These are phyloP conservation scores for Chelonus insularis DNA, from an alignment of 1,140 invertebrate genomes.

Conservation along the genomic window DNA sequence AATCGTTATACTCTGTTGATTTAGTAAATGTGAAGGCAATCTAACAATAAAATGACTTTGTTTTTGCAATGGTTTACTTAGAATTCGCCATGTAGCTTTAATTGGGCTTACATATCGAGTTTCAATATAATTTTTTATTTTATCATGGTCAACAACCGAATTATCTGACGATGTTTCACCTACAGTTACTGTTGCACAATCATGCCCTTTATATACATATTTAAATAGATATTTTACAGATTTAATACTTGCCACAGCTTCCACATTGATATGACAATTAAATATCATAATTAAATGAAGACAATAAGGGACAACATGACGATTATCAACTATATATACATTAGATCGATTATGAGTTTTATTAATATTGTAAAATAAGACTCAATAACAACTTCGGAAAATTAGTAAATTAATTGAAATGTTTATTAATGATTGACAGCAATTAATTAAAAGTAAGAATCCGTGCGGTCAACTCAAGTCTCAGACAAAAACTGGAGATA, in stretches of 20 bases:
- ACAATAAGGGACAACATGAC: slow-evolving; percentile 17
- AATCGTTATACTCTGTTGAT: slow-evolving; percentile 19
- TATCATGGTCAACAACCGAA: background rate
- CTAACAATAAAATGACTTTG: slow-evolving; percentile 18
- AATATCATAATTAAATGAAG: slow-evolving; percentile 7
- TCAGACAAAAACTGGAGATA: no score
- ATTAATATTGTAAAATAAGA: no score
- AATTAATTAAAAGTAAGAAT: no score
- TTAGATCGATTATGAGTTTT: background rate
- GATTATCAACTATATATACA: slow-evolving; percentile 12
- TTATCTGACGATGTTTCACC: background rate
- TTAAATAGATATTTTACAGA: slow-evolving; percentile 15
- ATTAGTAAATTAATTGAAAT: no score
- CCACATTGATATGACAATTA: slow-evolving; percentile 24
- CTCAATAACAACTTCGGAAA: no score
- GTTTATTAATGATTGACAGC: no score
- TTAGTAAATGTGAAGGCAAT: slow-evolving; percentile 23
- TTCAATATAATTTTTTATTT: slow-evolving; percentile 12
- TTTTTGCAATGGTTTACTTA: background rate
- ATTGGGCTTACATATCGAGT: slow-evolving; percentile 4
- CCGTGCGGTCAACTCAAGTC: no score
- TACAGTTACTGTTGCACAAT: background rate
- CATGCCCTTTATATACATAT: slow-evolving; percentile 20
- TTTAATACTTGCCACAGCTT: slow-evolving; percentile 16
- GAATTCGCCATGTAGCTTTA: background rate